Evolutionary conservation across 2,888 invertebrate genomes (phyloP), one percentile per base, ranked within the genome.

Genomic region (Helicoverpa assulta): DNA sequence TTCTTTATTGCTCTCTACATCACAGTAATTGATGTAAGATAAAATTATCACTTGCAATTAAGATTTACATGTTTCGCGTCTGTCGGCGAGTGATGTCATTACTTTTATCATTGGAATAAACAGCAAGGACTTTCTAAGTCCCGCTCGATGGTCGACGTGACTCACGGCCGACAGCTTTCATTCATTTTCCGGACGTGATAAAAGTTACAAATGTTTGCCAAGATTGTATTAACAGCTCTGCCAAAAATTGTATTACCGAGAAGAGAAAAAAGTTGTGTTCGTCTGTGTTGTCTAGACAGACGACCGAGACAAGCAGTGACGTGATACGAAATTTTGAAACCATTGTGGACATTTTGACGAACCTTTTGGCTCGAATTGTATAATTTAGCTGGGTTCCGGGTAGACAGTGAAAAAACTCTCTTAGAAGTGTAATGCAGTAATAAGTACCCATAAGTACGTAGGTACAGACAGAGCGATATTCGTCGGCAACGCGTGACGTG

Each of bases 231-330:
- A 90, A 90, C 86, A 86, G 85, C 86, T 88, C 92, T 95, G 95
- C 94, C 95, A 95, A 94, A 93, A 92, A 89, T 87, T 91, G 90
- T 93, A 93, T 92, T 94, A 94, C 94, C 90, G 90, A 92, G 94
- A 93, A 94, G 81, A 92, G 93, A 90, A 91, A 92, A 85, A 92
- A 91, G 84, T 85, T 83, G 89, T 85, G 86, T 85, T 89, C 88
- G 84, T 88, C 86, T 87, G 85, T 85, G 85, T 83, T 86, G 94
- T 95, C 95, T 94, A 95, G 95, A 94, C 94, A 89, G 87, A 72
- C 84, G 87, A 86, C 83, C 88, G 92, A 93, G 94, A 94, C 92
- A 85, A 83, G 90, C 88, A 85, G 88, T 91, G 92, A 90, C 91
- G 88, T 86, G 90, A 88, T 86, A 83, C 81, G 84, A 87, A 89